A percentile compares a stretch with the other conserved stretches of the same genome.
Evolutionary conservation across 2,113 vertebrate genomes (phyloP).

Genomic region (Alexandromys fortis): DNA sequence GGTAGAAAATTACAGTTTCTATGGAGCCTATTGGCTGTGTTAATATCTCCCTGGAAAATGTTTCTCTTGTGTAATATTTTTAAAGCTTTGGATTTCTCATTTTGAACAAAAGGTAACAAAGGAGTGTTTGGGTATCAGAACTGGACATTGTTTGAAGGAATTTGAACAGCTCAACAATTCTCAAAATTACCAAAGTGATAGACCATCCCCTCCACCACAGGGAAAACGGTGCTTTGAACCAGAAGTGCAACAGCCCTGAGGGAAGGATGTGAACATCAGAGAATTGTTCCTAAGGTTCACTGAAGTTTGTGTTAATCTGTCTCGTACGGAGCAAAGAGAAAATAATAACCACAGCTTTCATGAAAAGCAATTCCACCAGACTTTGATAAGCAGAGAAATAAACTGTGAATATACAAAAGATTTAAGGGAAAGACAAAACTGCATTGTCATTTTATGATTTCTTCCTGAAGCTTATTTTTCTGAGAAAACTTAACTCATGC

Average conservation of each 20-base stretch:
- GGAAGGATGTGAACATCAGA: constrained; percentile 59
- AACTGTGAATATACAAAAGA: not conserved
- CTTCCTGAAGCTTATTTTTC: not conserved
- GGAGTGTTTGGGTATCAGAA: constrained; percentile 34
- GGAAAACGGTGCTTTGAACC: constrained; percentile 44
- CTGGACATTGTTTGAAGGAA: constrained; percentile 23
- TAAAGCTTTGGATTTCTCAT: constrained; percentile 56
- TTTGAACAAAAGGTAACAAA: constrained; percentile 52
- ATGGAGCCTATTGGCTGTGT: constrained; percentile 2
- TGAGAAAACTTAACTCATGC: not conserved
- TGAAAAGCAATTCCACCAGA: constrained; percentile 32
- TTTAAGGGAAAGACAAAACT: constrained; percentile 3
- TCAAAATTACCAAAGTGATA: constrained; percentile 49
- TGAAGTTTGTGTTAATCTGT: constrained; percentile 58
- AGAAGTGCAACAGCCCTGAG: not conserved
- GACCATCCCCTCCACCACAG: not conserved
- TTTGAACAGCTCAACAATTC: constrained; percentile 44
- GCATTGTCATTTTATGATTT: not conserved
- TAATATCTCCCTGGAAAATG: constrained; percentile 46
- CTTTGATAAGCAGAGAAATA: constrained; percentile 15
- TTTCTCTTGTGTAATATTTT: not conserved
- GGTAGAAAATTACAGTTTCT: constrained; percentile 25
- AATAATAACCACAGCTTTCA: constrained; percentile 1
- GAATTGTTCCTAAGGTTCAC: constrained; percentile 28
- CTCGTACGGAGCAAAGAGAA: not conserved